Percentiles rank a stretch among this genome's conserved stretches.
Conservation (phyloP, 2,113 vertebrate genomes). For the Myotis davidii region DNA sequence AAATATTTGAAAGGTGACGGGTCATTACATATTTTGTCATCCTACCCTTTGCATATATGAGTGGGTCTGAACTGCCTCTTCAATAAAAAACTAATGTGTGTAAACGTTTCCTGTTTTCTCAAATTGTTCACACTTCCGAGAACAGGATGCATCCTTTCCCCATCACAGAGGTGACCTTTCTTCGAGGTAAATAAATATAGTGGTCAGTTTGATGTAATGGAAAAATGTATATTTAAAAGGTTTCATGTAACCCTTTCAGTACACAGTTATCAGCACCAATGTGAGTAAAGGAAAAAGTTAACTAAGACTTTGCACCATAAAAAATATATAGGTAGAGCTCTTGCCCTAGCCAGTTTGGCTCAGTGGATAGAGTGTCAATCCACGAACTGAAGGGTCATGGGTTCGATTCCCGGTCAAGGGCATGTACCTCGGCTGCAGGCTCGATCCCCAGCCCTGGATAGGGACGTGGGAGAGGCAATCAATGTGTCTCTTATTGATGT, state of each 20-base stretch:
- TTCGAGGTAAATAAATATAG: not conserved
- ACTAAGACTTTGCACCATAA: not conserved
- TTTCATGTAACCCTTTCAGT: not conserved
- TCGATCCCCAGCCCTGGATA: too few relatives aligned
- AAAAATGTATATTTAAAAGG: not conserved
- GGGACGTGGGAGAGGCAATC: too few relatives aligned
- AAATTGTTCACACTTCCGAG: not conserved
- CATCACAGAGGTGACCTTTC: not conserved
- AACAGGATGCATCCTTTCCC: not conserved
- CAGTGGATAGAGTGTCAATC: too few relatives aligned
- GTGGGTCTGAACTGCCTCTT: constrained; percentile 22
- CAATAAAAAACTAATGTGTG: constrained; percentile 55
- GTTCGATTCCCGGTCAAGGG: not conserved
- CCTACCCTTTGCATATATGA: not conserved
- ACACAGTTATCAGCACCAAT: not conserved
- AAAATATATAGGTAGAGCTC: not conserved
- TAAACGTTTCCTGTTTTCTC: not conserved
- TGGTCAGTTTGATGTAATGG: not conserved
- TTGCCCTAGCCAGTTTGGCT: not conserved
- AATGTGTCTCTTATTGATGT: not conserved
- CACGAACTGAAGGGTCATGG: not conserved
- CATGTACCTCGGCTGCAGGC: not conserved
- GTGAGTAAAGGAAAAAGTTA: not conserved
- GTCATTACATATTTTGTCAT: constrained; percentile 3
- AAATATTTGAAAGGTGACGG: not conserved